These are phyloP conservation scores for Bergia sp. DNA, from an alignment of 92 coral and sea anemone genomes.

Conservation along the genomic window DNA sequence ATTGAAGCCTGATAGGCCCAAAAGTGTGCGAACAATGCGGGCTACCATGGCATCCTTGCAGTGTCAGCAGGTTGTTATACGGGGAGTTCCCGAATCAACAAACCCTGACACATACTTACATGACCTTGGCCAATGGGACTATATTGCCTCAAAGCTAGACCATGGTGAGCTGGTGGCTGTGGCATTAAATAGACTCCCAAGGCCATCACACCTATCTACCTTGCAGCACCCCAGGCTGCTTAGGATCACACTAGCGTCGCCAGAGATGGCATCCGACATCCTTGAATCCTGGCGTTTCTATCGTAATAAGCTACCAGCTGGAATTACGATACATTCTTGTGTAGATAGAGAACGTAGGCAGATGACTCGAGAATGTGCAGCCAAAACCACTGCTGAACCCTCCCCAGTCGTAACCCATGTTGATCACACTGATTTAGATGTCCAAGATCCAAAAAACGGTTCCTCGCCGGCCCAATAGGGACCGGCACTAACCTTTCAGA, in stretches of 20 bases:
- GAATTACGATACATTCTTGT: neutral
- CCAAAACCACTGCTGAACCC: too few relatives aligned
- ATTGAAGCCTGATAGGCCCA: neutral
- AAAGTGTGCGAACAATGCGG: neutral
- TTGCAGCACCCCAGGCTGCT: neutral
- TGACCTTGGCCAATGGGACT: neutral
- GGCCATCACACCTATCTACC: neutral
- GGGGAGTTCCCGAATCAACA: neutral
- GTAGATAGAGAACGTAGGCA: neutral
- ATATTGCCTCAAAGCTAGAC: neutral
- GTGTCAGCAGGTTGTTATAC: neutral
- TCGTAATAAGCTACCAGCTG: neutral
- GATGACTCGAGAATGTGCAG: too few relatives aligned
- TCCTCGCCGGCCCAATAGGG: neutral
- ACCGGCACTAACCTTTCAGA: too few relatives aligned
- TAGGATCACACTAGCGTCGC: neutral
- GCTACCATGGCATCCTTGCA: neutral
- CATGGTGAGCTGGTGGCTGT: neutral
- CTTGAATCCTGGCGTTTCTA: neutral
- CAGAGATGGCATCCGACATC: neutral
- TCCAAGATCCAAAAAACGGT: too few relatives aligned
- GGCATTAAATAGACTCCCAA: neutral
- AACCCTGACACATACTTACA: neutral
- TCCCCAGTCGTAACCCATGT: too few relatives aligned
- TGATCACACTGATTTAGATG: too few relatives aligned